A percentile compares a stretch with the other conserved stretches of the same genome.
Conservation (phyloP, 1,140 invertebrate species). For the Anthonomus grandis region DNA sequence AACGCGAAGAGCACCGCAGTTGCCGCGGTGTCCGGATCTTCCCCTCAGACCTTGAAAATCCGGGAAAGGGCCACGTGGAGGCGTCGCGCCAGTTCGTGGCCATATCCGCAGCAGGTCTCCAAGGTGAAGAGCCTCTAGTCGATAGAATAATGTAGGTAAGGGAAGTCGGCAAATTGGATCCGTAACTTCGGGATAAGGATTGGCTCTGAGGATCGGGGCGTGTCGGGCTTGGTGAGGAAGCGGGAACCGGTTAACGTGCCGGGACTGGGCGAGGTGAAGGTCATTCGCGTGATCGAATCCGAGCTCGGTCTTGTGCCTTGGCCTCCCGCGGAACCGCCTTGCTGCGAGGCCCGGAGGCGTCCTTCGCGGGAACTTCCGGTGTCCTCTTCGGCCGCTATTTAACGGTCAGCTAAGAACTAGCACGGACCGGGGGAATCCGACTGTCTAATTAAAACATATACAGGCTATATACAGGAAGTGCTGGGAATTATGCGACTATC, state of each 20-base stretch:
- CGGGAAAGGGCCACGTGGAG: conserved; percentile 64
- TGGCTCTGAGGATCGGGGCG: conserved; percentile 66
- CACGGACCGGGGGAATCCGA: too few species aligned
- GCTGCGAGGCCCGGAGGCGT: conserved; percentile 40
- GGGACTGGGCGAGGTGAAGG: conserved; percentile 45
- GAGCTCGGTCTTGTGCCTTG: conserved; percentile 40
- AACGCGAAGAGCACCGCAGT: conserved; percentile 68
- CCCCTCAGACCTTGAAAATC: conserved; percentile 66
- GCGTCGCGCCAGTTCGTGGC: conserved; percentile 62
- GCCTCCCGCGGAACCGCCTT: conserved; percentile 36
- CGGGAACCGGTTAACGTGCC: conserved; percentile 48
- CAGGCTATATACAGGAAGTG: too few species aligned
- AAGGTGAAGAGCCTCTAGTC: conserved; percentile 86
- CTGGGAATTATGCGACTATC: too few species aligned
- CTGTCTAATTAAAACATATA: too few species aligned
- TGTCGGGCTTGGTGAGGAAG: conserved; percentile 59
- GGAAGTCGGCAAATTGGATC: conserved; percentile 76
- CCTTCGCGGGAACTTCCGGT: too few species aligned
- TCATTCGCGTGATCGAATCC: conserved; percentile 29
- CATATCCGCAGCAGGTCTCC: conserved; percentile 76
- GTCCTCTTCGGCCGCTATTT: too few species aligned
- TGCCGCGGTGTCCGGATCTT: conserved; percentile 58
- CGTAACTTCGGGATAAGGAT: conserved; percentile 78
- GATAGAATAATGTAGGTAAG: conserved; percentile 52
- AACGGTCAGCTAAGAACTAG: too few species aligned